These are phyloP conservation scores for Cyphomyrus discorhynchus DNA, from an alignment of 2,113 vertebrate genomes.

Conservation along the genomic window DNA sequence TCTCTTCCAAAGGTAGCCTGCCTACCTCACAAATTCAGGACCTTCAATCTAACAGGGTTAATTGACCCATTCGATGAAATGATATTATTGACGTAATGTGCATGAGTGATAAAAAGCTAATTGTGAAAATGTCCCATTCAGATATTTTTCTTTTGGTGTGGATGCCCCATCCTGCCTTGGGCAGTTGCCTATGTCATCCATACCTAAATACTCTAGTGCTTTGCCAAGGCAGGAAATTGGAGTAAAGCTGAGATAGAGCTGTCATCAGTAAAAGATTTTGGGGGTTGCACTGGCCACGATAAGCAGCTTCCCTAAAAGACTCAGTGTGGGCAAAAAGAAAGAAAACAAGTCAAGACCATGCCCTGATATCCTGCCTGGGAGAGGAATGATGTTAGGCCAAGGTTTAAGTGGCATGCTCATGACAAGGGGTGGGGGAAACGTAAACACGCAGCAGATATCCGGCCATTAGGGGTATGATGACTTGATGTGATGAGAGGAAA, in stretches of 20 bases:
- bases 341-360: too few relatives aligned
- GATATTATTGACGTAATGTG: neutral
- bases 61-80: neutral
- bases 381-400: too few relatives aligned
- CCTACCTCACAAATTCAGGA: neutral
- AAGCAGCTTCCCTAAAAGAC: neutral
- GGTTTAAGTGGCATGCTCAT: too few relatives aligned
- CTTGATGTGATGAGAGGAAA: too few relatives aligned
- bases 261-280: neutral
- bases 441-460: too few relatives aligned
- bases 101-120: neutral
- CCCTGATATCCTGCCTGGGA: too few relatives aligned
- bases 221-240: neutral
- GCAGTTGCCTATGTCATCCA: neutral
- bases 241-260: neutral
- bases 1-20: neutral
- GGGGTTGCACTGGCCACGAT: neutral
- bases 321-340: too few relatives aligned
- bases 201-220: neutral
- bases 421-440: too few relatives aligned
- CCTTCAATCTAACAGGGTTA: neutral
- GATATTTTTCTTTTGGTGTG: neutral
- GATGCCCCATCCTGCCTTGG: too few relatives aligned
- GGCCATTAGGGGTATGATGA: too few relatives aligned
- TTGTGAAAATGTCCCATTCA: neutral